Conservation (phyloP, 2,797 vertebrate genomes). For the Coregonus sp. region DNA sequence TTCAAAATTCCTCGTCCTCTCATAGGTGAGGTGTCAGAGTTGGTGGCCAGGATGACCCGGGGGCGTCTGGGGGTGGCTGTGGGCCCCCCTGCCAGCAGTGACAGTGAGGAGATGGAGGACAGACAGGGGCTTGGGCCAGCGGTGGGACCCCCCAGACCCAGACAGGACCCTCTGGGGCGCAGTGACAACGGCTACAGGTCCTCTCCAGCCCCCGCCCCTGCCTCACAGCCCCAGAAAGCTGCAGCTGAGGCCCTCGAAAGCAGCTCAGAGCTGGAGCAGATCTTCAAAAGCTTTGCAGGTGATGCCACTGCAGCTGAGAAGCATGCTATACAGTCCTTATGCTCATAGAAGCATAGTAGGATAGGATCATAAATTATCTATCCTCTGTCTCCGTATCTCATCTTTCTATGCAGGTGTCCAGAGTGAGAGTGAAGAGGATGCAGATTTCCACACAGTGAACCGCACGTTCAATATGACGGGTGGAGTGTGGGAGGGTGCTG, state of each 20-base stretch:
- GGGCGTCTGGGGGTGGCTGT: slow-evolving; percentile 23
- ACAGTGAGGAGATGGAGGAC: slow-evolving; percentile 40
- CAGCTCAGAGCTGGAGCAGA: slow-evolving; percentile 34
- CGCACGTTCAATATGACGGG: slow-evolving; percentile 25
- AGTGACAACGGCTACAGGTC: background rate
- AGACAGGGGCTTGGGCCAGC: background rate
- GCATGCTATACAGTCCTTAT: background rate
- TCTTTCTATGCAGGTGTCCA: slow-evolving; percentile 32
- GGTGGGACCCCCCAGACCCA: background rate
- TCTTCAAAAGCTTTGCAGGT: slow-evolving; percentile 49
- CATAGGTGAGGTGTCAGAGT: slow-evolving; percentile 43
- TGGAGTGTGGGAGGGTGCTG: slow-evolving; percentile 1
- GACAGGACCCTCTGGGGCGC: slow-evolving; percentile 3
- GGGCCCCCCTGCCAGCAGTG: slow-evolving; percentile 31
- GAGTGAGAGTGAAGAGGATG: slow-evolving; percentile 48
- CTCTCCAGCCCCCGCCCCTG: background rate
- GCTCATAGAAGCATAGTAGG: too few species aligned
- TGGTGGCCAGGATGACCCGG: slow-evolving; percentile 43
- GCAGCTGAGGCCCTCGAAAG: background rate
- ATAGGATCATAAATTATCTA: too few species aligned
- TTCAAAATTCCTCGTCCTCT: background rate
- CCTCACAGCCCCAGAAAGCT: background rate
- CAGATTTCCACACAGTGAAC: slow-evolving; percentile 44
- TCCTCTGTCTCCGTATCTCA: background rate
- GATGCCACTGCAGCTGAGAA: background rate